Evolutionary conservation across 2,113 vertebrate genomes (phyloP).

Genomic region (Crotalus horridus): DNA sequence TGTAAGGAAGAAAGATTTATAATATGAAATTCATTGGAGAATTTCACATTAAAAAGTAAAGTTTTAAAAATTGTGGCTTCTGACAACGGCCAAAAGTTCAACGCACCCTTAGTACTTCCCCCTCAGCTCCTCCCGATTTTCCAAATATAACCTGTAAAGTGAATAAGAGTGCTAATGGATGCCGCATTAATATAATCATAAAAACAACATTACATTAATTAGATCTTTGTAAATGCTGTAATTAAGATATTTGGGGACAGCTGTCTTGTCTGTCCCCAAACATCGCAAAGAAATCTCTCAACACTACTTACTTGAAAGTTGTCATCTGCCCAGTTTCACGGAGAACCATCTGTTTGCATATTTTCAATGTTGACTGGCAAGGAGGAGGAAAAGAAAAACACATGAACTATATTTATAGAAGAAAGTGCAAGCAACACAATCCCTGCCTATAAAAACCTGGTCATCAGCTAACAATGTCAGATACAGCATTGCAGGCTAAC

Average conservation of each 20-base stretch:
- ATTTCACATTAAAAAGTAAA: neutral
- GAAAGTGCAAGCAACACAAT: neutral
- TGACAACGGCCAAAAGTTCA: neutral
- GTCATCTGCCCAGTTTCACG: slow-evolving; percentile 64
- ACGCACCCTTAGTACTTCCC: neutral
- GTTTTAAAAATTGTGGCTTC: neutral
- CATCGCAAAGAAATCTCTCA: slow-evolving; percentile 70
- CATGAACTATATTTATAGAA: slow-evolving; percentile 14
- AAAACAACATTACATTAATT: slow-evolving; percentile 79
- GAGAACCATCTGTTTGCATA: slow-evolving; percentile 72
- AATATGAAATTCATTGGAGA: no score
- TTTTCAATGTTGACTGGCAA: slow-evolving; percentile 67
- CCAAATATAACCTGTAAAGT: slow-evolving; percentile 63
- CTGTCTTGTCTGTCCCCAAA: slow-evolving; percentile 72
- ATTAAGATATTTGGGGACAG: slow-evolving; percentile 77
- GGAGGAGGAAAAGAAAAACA: slow-evolving; percentile 54
- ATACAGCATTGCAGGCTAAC: neutral
- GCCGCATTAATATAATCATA: slow-evolving; percentile 74
- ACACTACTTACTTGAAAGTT: slow-evolving; percentile 66
- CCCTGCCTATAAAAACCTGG: neutral
- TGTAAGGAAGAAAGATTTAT: neutral
- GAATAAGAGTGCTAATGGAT: slow-evolving; percentile 63
- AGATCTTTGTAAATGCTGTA: slow-evolving; percentile 73
- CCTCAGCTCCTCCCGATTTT: slow-evolving; percentile 49
- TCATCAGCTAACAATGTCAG: neutral